Base-by-base conservation (phyloP, 2,113 vertebrate species). In the Saguinus imperator region DNA sequence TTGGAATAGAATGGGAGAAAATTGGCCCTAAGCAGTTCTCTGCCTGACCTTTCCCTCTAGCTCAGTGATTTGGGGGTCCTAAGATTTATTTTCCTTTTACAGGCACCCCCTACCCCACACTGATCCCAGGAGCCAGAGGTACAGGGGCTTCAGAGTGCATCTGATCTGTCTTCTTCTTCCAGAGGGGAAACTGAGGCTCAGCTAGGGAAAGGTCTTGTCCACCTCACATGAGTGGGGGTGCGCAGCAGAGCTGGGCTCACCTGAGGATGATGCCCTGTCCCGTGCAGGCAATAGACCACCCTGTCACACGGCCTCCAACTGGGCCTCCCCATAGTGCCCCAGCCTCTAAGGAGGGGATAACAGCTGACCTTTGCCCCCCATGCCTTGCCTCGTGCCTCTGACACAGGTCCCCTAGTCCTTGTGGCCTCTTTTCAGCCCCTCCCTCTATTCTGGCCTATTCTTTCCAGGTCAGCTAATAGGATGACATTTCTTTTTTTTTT, bases 221-320 rank as follows among this genome's bases (percentile, higher is more conserved):
- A 21, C 55, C 20, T 37, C 82, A 4, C 58, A 21, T 0, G 37
- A 40, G 12, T 4, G 0, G 45, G 17, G 0, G 35, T 4, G 6
- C 6, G 20, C 5, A 1, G n/a, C 58, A 45, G 40, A 7, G 11
- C 89, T 20, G 50, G n/a, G 20, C 27, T 89, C 43, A 3, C 61
- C 37, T 48, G 5, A 4, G 27, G 43, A 73, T 52, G 43, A 73
- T 52, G 32, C 52, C 57, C 23, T 1, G 3, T 20, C 58, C 57
- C 0, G 4, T 20, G 35, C 52, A 64, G 29, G 27, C 27, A 14
- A 3, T 27, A 32, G 27, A 64, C 61, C 61, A 32, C 27, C 27
- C 61, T 6, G 58, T 25, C n/a, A 21, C 83, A 11, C 0, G 8
- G 11, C 23, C 55, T 5, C 89, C 6, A 0, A 9, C 45, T 1